Evolutionary conservation across 2,888 invertebrate species (phyloP), one percentile per base, ranked within the genome.

Genomic region (Hirtodrosophila cameraria): DNA sequence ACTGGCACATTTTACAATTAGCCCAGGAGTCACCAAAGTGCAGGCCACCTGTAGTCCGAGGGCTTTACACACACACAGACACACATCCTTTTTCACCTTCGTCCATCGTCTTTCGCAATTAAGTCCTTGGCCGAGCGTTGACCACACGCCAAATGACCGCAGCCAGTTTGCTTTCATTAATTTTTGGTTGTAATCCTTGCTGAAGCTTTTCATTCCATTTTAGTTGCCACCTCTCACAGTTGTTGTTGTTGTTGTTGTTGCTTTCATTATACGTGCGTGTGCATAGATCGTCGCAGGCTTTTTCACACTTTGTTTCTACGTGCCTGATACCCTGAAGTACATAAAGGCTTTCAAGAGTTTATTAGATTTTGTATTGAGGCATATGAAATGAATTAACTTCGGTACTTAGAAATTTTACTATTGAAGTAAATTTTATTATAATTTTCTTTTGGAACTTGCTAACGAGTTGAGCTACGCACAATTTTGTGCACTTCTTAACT

Each of bases 131-230:
- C 78, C 75, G 83, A 78, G 76, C 86, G 83, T 87, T 88, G 83
- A 84, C 85, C 83, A 85, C 83, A 86, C 79, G 63, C 70, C 81
- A 79, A 83, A 83, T 87, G 83, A 83, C 87, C 88, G 77, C 82
- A 83, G 85, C 88, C 87, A 79, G 86, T 86, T 86, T 88, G 86
- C 88, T 88, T 88, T 86, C 87, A 88, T 87, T 88, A 85, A 86
- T 88, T 88, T 87, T 85, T 77, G 87, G 85, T 86, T 86, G 85
- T 86, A 87, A 86, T 84, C 87, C 83, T 86, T 79, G 79, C 74
- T 75, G 82, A 78, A 82, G 86, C 83, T 76, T 80, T 85, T 86
- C 78, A 75, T 82, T 83, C 75, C 75, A 75, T 83, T 83, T 78
- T 76, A 75, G 81, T 83, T 76, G 75, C 64, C 62, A 60, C 39